A percentile compares a stretch with the other conserved stretches of the same genome.
Conservation (phyloP, 1,140 invertebrate genomes). For the Leptinotarsa texana region DNA sequence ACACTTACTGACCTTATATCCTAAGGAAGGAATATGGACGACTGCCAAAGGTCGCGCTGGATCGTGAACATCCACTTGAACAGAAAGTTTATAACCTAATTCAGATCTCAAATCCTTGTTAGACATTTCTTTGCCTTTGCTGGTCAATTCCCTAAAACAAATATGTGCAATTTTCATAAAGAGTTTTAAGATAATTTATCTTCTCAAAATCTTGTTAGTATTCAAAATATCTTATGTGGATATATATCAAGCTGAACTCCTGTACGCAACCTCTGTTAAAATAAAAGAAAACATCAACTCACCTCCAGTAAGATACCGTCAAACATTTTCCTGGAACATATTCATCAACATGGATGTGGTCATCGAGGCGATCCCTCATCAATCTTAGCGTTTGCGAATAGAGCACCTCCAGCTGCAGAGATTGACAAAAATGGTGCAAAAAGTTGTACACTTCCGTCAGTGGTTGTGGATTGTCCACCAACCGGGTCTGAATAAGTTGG, state of each 20-base stretch:
- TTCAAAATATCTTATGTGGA: neutral
- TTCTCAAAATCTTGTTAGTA: too few relatives aligned
- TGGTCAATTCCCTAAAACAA: constrained; percentile 58
- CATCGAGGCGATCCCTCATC: constrained; percentile 84
- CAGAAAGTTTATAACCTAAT: constrained; percentile 82
- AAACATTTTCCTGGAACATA: constrained; percentile 87
- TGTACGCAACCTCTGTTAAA: too few relatives aligned
- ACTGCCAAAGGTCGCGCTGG: constrained; percentile 81
- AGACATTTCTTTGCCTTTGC: constrained; percentile 56
- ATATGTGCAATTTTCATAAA: neutral
- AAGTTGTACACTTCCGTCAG: constrained; percentile 84
- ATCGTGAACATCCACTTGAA: constrained; percentile 86
- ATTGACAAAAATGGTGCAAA: constrained; percentile 93
- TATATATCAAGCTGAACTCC: neutral
- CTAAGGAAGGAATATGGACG: constrained; percentile 84
- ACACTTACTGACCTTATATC: constrained; percentile 45
- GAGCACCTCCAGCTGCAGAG: constrained; percentile 91
- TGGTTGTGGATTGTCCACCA: constrained; percentile 82
- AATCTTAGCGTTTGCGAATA: constrained; percentile 91
- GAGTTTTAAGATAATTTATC: neutral
- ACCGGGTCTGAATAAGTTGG: constrained; percentile 83
- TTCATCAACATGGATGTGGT: constrained; percentile 90
- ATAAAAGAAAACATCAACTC: constrained; percentile 29
- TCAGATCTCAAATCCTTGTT: constrained; percentile 79
- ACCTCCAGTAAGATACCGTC: constrained; percentile 93